Evolutionary conservation across 2,797 vertebrate genomes (phyloP).

Genomic region (Allobates femoralis): DNA sequence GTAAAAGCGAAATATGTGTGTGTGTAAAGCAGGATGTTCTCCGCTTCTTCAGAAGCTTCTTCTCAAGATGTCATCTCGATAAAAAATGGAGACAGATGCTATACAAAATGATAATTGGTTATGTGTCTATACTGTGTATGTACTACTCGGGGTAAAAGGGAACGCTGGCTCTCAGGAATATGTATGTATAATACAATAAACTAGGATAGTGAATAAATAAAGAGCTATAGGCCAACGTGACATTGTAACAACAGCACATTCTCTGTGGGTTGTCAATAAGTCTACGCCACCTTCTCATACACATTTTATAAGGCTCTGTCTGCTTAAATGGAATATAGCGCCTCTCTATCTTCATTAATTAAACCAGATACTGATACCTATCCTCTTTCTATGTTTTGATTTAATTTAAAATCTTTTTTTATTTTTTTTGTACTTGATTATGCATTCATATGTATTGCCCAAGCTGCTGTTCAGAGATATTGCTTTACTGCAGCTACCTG

Average conservation of each 20-base stretch:
- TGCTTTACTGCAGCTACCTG: too few relatives aligned
- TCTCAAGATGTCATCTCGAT: conserved; percentile 21
- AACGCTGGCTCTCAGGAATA: not conserved
- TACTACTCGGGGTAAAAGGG: not conserved
- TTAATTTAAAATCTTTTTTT: too few relatives aligned
- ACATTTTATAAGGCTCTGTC: too few relatives aligned
- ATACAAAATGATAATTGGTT: conserved; percentile 18
- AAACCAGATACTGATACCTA: too few relatives aligned
- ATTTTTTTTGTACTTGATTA: too few relatives aligned
- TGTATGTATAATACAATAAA: not conserved
- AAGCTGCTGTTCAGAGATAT: too few relatives aligned
- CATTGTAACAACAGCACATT: not conserved
- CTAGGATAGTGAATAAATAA: not conserved
- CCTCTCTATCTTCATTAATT: too few relatives aligned
- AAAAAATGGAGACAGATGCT: conserved; percentile 32
- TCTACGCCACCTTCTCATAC: too few relatives aligned
- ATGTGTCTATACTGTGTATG: not conserved
- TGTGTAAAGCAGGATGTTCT: conserved; percentile 43
- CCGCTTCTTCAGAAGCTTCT: conserved; percentile 22
- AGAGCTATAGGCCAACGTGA: not conserved
- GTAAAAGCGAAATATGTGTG: conserved; percentile 37
- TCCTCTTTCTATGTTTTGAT: too few relatives aligned
- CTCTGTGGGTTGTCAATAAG: not conserved
- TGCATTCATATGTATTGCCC: too few relatives aligned
- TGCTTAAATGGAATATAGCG: too few relatives aligned